A percentile compares a stretch with the other conserved stretches of the same genome.
These are phyloP conservation scores for Redunca redunca DNA, from an alignment of 2,113 vertebrate species.

Conservation along the genomic window DNA sequence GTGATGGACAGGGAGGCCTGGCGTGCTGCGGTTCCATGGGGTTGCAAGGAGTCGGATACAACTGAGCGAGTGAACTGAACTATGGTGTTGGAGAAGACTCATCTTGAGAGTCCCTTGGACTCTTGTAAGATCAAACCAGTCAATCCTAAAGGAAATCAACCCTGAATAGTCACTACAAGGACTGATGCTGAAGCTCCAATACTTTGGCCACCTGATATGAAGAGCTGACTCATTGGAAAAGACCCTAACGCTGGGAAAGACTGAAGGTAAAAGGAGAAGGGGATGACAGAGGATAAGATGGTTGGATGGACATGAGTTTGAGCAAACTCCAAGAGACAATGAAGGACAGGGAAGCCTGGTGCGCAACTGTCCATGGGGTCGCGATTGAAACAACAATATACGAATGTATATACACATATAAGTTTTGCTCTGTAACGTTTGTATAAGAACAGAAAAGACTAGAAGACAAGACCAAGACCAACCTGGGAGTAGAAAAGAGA, in stretches of 20 bases:
- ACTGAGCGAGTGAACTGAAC: too few species aligned
- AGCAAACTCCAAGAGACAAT: background rate
- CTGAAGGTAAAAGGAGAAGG: background rate
- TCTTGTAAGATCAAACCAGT: background rate
- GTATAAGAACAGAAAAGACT: background rate
- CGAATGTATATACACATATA: background rate
- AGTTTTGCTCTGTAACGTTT: background rate
- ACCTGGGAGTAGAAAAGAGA: background rate
- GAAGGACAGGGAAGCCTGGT: background rate
- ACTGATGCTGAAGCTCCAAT: background rate
- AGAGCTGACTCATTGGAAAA: background rate
- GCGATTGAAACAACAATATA: background rate
- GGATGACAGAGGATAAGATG: background rate
- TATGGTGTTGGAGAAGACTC: background rate
- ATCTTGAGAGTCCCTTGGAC: background rate
- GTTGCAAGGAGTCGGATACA: background rate
- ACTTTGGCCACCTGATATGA: background rate
- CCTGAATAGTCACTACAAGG: background rate
- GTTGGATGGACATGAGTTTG: background rate
- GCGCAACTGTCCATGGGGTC: rapidly evolving
- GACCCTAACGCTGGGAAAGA: background rate
- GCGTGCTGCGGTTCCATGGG: background rate
- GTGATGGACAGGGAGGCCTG: background rate
- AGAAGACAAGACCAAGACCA: background rate
- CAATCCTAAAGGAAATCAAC: background rate